Evolutionary conservation across 2,888 invertebrate genomes (phyloP).

Genomic region (Tachina grossa): DNA sequence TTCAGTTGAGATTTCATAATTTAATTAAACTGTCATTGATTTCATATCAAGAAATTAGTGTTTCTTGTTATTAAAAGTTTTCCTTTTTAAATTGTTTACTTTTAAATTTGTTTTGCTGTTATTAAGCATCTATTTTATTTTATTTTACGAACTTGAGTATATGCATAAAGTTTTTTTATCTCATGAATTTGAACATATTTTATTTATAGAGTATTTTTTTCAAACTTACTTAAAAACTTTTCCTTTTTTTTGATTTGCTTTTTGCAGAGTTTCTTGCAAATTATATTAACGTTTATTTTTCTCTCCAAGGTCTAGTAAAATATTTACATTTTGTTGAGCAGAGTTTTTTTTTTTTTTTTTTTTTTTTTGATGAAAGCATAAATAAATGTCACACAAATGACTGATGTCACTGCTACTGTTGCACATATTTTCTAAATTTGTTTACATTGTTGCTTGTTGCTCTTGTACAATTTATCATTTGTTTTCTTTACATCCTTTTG

Average conservation of each 20-base stretch:
- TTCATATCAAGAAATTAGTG: neutral
- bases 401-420: slow-evolving; percentile 65
- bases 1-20: too few relatives aligned
- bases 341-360: slow-evolving; percentile 23
- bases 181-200: neutral
- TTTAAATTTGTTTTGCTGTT: slow-evolving; percentile 8
- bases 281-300: neutral
- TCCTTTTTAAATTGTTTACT: slow-evolving; percentile 14
- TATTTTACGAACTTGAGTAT: too few relatives aligned
- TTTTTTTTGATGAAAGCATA: slow-evolving; percentile 48
- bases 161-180: too few relatives aligned
- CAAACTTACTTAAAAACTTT: slow-evolving; percentile 34
- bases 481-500: neutral
- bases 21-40: neutral
- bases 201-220: neutral
- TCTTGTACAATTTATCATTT: slow-evolving; percentile 48
- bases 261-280: neutral
- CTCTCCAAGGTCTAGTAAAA: slow-evolving; percentile 5
- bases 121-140: too few relatives aligned
- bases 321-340: slow-evolving; percentile 34
- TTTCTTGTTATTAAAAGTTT: neutral
- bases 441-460: slow-evolving; percentile 64
- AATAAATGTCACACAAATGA: slow-evolving; percentile 66
- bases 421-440: slow-evolving; percentile 45
- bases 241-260: neutral